Percentiles rank a stretch among this genome's conserved stretches.
Evolutionary conservation across 2,888 invertebrate genomes (phyloP).

Genomic region (Metacarcinus magister): DNA sequence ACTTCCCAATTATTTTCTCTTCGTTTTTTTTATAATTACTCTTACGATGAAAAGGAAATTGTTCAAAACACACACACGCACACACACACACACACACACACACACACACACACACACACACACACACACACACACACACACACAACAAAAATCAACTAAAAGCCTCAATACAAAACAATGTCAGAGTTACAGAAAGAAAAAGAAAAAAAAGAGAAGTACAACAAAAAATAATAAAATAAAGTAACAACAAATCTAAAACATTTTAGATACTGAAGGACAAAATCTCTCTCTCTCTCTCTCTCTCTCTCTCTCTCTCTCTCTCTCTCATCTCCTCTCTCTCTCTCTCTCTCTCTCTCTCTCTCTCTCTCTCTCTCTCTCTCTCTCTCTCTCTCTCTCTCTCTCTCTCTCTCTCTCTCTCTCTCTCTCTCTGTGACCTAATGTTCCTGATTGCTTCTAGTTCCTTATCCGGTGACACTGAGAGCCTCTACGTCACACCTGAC

Average conservation of each 20-base stretch:
- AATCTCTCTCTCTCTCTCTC: too few relatives aligned
- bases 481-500: conserved; percentile 9
- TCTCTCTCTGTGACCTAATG: background rate
- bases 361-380: conserved; percentile 28
- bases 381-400: conserved; percentile 8
- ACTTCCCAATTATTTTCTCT: background rate
- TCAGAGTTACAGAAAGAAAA: background rate
- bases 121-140: too few relatives aligned
- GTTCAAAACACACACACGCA: too few relatives aligned
- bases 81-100: too few relatives aligned
- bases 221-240: background rate
- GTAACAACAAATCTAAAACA: background rate
- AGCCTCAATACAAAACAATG: background rate
- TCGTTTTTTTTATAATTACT: background rate
- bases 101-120: too few relatives aligned
- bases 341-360: background rate
- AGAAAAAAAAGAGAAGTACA: background rate
- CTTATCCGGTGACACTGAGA: background rate
- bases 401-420: background rate
- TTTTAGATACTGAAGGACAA: background rate
- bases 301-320: background rate
- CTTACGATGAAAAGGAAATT: background rate
- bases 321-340: background rate
- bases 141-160: too few relatives aligned
- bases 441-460: background rate